Evolutionary conservation across 64 coral and sea anemone species (phyloP).

Genomic region (Stichodactyla helianthus): DNA sequence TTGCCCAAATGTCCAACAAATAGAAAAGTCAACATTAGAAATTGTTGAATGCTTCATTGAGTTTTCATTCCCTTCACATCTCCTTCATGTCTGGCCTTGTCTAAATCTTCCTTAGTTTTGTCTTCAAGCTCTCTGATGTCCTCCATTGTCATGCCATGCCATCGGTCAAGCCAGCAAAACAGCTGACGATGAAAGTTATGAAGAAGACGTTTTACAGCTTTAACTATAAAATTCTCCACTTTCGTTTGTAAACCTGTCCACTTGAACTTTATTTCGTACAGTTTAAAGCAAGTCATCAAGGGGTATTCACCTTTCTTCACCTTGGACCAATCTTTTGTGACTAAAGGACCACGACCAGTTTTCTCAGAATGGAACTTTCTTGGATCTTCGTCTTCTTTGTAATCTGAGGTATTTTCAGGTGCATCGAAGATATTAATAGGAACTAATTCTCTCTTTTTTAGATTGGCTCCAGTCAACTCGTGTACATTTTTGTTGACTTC

Average conservation of each 20-base stretch:
- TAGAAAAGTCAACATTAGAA: background rate
- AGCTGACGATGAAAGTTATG: slow-evolving; percentile 95
- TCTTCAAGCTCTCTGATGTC: slow-evolving; percentile 83
- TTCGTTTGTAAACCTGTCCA: slow-evolving; percentile 76
- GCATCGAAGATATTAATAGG: slow-evolving; percentile 52
- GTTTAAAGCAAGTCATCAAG: slow-evolving; percentile 93
- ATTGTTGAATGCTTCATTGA: slow-evolving; percentile 5
- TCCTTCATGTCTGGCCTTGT: slow-evolving; percentile 40
- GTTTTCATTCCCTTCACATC: slow-evolving; percentile 46
- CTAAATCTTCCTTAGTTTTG: slow-evolving; percentile 61
- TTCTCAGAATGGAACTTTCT: slow-evolving; percentile 64
- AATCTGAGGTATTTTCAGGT: slow-evolving; percentile 32
- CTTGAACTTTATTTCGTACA: slow-evolving; percentile 82
- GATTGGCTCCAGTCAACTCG: slow-evolving; percentile 12
- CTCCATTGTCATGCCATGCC: slow-evolving; percentile 87
- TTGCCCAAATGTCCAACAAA: background rate
- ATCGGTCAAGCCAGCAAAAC: slow-evolving; percentile 94
- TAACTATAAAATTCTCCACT: slow-evolving; percentile 61
- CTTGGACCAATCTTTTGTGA: background rate
- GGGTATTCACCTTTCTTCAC: slow-evolving; percentile 32
- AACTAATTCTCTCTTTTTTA: slow-evolving; percentile 50
- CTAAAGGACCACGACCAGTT: slow-evolving; percentile 72
- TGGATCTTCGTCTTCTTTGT: slow-evolving; percentile 94
- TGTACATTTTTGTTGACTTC: slow-evolving; percentile 62
- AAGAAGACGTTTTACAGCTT: slow-evolving; percentile 66